Base-by-base conservation (phyloP, 2,797 vertebrate genomes). In the Myotis daubentonii region DNA sequence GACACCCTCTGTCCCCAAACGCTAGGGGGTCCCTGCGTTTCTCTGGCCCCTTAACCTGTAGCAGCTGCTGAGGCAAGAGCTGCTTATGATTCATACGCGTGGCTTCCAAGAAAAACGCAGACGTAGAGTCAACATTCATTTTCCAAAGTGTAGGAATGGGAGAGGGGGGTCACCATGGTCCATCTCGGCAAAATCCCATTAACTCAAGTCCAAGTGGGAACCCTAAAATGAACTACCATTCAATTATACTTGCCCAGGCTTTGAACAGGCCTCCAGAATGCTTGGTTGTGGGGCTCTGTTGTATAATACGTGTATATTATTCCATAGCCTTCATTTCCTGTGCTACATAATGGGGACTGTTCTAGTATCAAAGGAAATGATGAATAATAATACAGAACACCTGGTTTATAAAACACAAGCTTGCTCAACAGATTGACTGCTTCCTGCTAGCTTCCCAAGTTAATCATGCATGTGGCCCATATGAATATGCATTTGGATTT, bases 301-400 rank as follows among this genome's bases (percentile, higher is more conserved):
- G 89, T 89, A 87, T 93, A 96, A 79, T 91, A 95, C 65, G 82
- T 96, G 82, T 94, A 79, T 94, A 96, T 97, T 95, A 93, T 95
- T 92, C 95, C 90, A 95, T 96, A 96, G 60, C 93, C 97, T 96
- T 97, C 97, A 95, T 96, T 97, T 97, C 95, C 95, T 96, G 93
- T 81, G 90, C 95, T 95, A 71, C 97, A 97, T 95, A 96, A 97
- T 84, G 90, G 95, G 89, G 94, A 89, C 93, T 23, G 0, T 93
- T 96, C 93, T 95, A 80, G 94, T 97, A 97, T 97, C 97, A 97
- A 97, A 97, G 96, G 88, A 96, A 97, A 96, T 88, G 93, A 96
- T 95, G 97, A 97, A 95, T 97, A 96, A 96, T 97, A 96, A 97
- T 96, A 93, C 85, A 0, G 28, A 97, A 97, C 97, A 97, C 96